A percentile compares a stretch with the other conserved stretches of the same genome.
Evolutionary conservation across 2,797 vertebrate species (phyloP).

Genomic region (Danio albolineatus): DNA sequence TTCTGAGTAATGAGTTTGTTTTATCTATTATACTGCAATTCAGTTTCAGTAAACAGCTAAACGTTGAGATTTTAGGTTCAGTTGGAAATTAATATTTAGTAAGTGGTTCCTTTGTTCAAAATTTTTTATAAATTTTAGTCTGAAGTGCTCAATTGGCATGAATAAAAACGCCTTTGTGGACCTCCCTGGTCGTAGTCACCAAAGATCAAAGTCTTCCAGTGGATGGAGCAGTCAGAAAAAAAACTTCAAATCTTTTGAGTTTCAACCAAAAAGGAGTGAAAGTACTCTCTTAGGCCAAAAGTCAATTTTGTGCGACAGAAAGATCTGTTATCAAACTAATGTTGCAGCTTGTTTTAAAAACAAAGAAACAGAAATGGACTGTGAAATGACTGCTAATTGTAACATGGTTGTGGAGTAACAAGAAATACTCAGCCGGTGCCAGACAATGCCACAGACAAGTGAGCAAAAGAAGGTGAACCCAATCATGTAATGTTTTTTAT

Average conservation of each 20-base stretch:
- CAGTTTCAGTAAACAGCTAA: background rate
- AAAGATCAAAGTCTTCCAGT: constrained; percentile 45
- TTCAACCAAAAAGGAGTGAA: constrained; percentile 58
- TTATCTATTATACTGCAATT: background rate
- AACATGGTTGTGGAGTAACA: constrained; percentile 78
- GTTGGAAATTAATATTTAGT: constrained; percentile 4
- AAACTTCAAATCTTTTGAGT: constrained; percentile 40
- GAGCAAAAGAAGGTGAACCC: constrained; percentile 58
- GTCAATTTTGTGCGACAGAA: constrained; percentile 70
- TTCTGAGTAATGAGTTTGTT: background rate
- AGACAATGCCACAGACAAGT: constrained; percentile 57
- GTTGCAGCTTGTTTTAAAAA: constrained; percentile 74
- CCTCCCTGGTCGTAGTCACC: constrained; percentile 52
- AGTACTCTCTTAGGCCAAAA: constrained; percentile 60
- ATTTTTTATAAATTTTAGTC: background rate
- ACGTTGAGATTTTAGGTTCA: constrained; percentile 27
- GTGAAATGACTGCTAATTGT: constrained; percentile 89
- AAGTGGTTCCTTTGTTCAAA: constrained; percentile 28
- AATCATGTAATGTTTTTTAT: constrained; percentile 69
- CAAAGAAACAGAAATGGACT: constrained; percentile 82
- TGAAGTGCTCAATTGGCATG: constrained; percentile 53
- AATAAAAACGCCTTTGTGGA: constrained; percentile 52
- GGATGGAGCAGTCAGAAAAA: constrained; percentile 37
- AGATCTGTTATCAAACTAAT: constrained; percentile 72
- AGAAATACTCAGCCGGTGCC: constrained; percentile 60